Percentiles rank a stretch among this genome's conserved stretches.
These are phyloP conservation scores for honey bee (Apis mellifera) DNA, from an alignment of 1,140 invertebrate genomes.

Conservation along the genomic window DNA sequence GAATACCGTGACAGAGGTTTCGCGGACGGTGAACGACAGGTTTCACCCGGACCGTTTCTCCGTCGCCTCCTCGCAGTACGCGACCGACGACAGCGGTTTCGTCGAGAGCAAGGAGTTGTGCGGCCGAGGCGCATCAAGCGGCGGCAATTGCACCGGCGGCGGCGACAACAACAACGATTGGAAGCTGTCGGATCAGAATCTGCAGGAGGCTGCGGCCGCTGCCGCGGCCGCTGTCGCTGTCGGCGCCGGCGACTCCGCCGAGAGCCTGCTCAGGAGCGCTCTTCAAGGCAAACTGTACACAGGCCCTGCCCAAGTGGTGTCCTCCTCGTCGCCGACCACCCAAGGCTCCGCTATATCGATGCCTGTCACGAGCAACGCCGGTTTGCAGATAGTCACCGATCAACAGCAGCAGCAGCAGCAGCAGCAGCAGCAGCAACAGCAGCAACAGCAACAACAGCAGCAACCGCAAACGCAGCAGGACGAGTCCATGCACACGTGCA, in stretches of 20 bases:
- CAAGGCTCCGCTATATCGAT: conserved; percentile 62
- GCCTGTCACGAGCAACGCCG: conserved; percentile 56
- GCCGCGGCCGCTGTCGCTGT: conserved; percentile 78
- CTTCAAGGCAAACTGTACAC: conserved; percentile 86
- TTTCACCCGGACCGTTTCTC: conserved; percentile 72
- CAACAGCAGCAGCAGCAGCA: conserved; percentile 81
- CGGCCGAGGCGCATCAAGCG: conserved; percentile 66
- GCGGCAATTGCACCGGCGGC: conserved; percentile 81
- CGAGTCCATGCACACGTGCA: conserved; percentile 86
- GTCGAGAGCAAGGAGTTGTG: conserved; percentile 85
- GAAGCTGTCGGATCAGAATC: conserved; percentile 88
- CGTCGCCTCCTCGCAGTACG: conserved; percentile 78
- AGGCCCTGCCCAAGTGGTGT: conserved; percentile 68
- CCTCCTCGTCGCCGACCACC: conserved; percentile 73
- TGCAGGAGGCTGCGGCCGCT: conserved; percentile 78
- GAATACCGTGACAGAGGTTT: conserved; percentile 55
- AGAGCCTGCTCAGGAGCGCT: conserved; percentile 90
- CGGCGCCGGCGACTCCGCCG: conserved; percentile 81
- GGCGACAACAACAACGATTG: conserved; percentile 90
- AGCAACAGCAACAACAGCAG: conserved; percentile 78
- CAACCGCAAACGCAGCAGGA: conserved; percentile 79
- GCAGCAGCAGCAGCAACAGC: conserved; percentile 74
- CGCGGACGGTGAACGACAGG: conserved; percentile 69
- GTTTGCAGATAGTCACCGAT: conserved; percentile 63
- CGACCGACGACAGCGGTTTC: conserved; percentile 87